These are phyloP conservation scores for Pygoscelis adeliae DNA, from an alignment of 2,113 vertebrate genomes.

Conservation along the genomic window DNA sequence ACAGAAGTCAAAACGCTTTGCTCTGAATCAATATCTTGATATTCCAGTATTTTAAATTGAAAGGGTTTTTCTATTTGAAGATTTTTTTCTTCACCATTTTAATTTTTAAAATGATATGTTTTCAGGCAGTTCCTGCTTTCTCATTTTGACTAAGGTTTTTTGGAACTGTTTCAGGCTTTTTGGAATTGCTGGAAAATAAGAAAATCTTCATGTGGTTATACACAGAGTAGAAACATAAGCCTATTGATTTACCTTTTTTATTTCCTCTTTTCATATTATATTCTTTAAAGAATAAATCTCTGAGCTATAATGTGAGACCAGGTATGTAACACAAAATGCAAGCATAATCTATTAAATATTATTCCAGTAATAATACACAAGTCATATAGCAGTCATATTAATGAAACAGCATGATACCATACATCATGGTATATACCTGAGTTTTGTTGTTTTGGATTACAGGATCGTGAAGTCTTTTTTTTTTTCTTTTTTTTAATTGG, in stretches of 20 bases:
- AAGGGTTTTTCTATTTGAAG: conserved; percentile 17
- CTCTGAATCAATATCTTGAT: conserved; percentile 24
- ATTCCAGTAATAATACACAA: neutral
- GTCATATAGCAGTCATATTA: neutral
- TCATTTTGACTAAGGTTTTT: neutral
- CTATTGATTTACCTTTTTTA: neutral
- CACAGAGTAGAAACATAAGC: neutral
- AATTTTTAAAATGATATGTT: conserved; percentile 8
- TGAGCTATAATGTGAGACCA: neutral
- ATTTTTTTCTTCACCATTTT: neutral
- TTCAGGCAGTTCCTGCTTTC: conserved; percentile 1
- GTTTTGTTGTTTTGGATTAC: neutral
- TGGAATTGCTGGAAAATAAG: neutral
- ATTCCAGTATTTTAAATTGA: conserved; percentile 12
- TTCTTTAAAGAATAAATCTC: conserved; percentile 26
- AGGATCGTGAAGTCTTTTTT: neutral
- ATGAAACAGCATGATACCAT: neutral
- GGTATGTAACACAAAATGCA: neutral
- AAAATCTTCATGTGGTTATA: conserved; percentile 3
- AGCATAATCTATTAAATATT: neutral
- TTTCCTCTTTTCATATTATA: conserved; percentile 13
- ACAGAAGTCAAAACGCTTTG: conserved; percentile 4
- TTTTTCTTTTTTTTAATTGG: neutral
- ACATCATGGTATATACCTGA: neutral
- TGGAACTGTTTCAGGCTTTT: conserved; percentile 20